Conservation (phyloP, 2,888 invertebrate genomes). For the Drosophila demipolita region DNA sequence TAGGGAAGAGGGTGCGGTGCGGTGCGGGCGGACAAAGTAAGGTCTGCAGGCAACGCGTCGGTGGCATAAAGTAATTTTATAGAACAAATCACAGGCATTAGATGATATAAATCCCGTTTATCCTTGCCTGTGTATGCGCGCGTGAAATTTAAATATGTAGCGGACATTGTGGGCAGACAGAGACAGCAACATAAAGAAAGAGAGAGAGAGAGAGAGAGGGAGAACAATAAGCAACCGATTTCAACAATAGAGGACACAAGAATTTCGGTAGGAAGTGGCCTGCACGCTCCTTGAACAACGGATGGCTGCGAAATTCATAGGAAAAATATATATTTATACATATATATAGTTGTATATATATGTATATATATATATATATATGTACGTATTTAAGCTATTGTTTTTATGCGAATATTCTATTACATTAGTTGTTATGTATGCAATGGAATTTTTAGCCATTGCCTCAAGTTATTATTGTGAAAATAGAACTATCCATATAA, state of each 20-base stretch:
- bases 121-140: slow-evolving; percentile 77
- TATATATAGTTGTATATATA: too few relatives aligned
- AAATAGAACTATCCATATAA: slow-evolving; percentile 10
- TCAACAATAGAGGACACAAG: slow-evolving; percentile 57
- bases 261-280: slow-evolving; percentile 58
- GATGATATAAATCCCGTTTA: slow-evolving; percentile 79
- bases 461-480: slow-evolving; percentile 8
- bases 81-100: slow-evolving; percentile 81
- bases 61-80: slow-evolving; percentile 79
- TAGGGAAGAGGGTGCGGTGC: background rate
- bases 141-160: slow-evolving; percentile 75
- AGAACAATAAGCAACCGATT: slow-evolving; percentile 19
- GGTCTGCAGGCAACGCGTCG: slow-evolving; percentile 62
- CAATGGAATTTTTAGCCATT: slow-evolving; percentile 29
- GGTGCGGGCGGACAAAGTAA: slow-evolving; percentile 14
- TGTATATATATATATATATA: slow-evolving; percentile 8
- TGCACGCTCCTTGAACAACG: slow-evolving; percentile 53
- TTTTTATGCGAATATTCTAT: slow-evolving; percentile 41
- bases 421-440: slow-evolving; percentile 21
- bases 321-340: slow-evolving; percentile 5
- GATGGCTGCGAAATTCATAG: slow-evolving; percentile 48
- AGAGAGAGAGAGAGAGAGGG: background rate
- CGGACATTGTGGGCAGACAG: slow-evolving; percentile 37
- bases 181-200: background rate
- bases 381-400: slow-evolving; percentile 52